Percentiles rank a stretch among this genome's conserved stretches.
phyloP scores from a whole-genome alignment of 1,140 invertebrate genomes.

The Vanessa tameamea region DNA sequence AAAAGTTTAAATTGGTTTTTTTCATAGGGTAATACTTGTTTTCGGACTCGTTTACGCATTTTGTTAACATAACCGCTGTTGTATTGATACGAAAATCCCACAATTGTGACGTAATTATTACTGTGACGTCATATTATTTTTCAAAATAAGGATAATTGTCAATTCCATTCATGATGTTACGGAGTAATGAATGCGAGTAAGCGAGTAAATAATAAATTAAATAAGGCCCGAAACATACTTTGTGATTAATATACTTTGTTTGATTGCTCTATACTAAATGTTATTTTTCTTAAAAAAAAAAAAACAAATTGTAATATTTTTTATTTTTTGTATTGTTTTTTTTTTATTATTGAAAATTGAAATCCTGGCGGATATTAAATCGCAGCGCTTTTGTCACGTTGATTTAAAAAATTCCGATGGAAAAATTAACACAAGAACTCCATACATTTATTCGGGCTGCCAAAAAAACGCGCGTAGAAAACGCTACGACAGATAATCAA shows the following conservation, averaged over 20 bases:
- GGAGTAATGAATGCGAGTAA: background rate
- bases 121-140: background rate
- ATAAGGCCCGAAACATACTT: background rate
- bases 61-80: background rate
- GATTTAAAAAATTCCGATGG: no score
- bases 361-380: background rate
- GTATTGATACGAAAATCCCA: background rate
- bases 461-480: background rate
- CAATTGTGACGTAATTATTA: background rate
- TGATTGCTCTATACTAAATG: no score
- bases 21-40: background rate
- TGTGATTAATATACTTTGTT: background rate
- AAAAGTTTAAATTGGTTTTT: no score
- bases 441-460: background rate
- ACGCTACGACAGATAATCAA: background rate
- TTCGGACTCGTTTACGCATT: background rate
- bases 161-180: background rate
- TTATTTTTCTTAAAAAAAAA: no score
- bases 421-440: no score
- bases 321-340: no score
- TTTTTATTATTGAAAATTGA: no score
- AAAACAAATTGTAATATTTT: no score
- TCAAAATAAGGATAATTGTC: conserved; percentile 1
- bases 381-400: background rate
- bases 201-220: background rate